phyloP scores from a whole-genome alignment of 1,140 invertebrate species.

The Chlorops oryzae region DNA sequence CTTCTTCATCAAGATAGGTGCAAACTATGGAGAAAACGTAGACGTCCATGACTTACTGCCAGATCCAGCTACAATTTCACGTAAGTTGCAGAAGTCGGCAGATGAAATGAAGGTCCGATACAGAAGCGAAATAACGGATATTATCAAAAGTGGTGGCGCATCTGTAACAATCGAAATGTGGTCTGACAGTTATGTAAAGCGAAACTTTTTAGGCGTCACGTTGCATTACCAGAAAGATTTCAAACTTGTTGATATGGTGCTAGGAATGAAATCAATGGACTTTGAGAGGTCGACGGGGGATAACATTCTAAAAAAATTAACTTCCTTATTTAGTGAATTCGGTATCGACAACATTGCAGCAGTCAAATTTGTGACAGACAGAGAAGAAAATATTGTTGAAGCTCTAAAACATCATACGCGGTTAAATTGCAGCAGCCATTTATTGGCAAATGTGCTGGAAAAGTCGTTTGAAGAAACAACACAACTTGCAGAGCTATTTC shows the following conservation, averaged over 20 bases:
- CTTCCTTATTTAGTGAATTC: constrained; percentile 10
- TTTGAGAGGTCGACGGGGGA: constrained; percentile 8
- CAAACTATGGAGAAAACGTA: constrained; percentile 15
- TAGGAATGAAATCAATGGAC: constrained; percentile 14
- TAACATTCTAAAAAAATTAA: constrained; percentile 7
- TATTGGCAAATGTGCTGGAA: constrained; percentile 1
- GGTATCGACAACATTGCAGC: neutral
- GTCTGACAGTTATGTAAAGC: constrained; percentile 8
- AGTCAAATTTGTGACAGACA: constrained; percentile 12
- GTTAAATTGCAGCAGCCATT: neutral
- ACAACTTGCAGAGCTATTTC: neutral
- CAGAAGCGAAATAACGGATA: constrained; percentile 3
- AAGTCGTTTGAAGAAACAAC: neutral
- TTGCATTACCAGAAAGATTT: constrained; percentile 4
- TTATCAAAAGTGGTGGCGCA: constrained; percentile 4
- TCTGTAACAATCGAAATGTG: constrained; percentile 10
- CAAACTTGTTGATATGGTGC: constrained; percentile 4
- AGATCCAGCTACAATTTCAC: constrained; percentile 13
- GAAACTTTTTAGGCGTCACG: constrained; percentile 3
- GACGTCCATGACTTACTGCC: constrained; percentile 17
- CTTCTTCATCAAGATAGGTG: constrained; percentile 18
- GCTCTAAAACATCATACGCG: constrained; percentile 1
- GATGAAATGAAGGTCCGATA: constrained; percentile 5
- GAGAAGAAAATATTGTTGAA: constrained; percentile 1
- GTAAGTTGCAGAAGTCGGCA: constrained; percentile 5